Base-by-base conservation (phyloP, 2,797 vertebrate species). In the Erethizon dorsatum region DNA sequence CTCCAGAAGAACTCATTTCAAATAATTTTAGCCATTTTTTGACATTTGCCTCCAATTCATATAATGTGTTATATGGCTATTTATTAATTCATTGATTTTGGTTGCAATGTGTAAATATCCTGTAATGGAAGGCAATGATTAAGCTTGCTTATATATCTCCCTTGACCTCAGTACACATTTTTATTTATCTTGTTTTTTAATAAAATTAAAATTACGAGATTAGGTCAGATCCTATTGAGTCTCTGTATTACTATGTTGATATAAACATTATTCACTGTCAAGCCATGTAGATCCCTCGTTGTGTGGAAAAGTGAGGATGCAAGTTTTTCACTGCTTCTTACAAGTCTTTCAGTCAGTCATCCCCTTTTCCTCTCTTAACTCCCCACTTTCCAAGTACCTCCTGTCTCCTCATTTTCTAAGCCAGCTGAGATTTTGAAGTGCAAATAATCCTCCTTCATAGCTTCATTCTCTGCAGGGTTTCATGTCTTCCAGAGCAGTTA, bases 1-100 rank as follows among this genome's bases (percentile, higher is more conserved):
- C 45, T 57, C 18, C 28, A 61, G 2, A 86, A 33, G 18, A 83
- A 80, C 45, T 2, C 5, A 22, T 17, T 85, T 91, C 61, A 10
- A 71, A 50, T 71, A 63, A 37, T 82, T 52, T 75, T 17, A 83
- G 59, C 2, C 24, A 79, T 47, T 80, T 26, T 80, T 45, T 31
- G 26, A 31, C 56, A 79, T 65, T 83, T 77, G 11, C 17, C 33
- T 93, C 31, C 24, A 50, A 24, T 73, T 92, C 91, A 65, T 0
- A 14, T 37, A 80, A 79, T 26, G 47, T 61, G 28, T 18, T 89
- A 15, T 31, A 14, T 15, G 47, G 12, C 45, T 90, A 15, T 37
- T 90, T 65, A 18, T 47, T 61, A 50, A 45, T 17, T 87, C 85
- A 45, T 41, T 54, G 54, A 69, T 71, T 97, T 82, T 87, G 54